Evolutionary conservation across 30 jellyfish, hydroid and myxozoan species (phyloP).

Genomic region (Catostylus mosaicus): DNA sequence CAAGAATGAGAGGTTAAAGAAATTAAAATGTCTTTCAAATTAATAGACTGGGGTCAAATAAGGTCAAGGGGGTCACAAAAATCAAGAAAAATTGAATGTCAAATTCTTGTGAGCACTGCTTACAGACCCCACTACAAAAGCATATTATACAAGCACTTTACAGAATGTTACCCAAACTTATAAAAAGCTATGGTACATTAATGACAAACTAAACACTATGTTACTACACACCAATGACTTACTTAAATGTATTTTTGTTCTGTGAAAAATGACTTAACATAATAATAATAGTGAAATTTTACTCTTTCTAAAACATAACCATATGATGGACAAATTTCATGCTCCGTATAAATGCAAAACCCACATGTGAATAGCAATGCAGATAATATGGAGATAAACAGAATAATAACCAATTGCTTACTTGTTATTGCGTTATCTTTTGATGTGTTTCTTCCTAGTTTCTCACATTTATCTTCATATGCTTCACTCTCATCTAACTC

Average conservation of each 20-base stretch:
- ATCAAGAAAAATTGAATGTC: no score
- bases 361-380: constrained; percentile 59
- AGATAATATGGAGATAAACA: constrained; percentile 38
- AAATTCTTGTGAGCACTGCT: no score
- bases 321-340: constrained; percentile 60
- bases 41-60: no score
- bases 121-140: no score
- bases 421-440: background rate
- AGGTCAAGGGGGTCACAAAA: no score
- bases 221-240: background rate
- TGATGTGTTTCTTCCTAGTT: background rate
- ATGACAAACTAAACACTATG: background rate
- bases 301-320: constrained; percentile 49
- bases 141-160: no score
- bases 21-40: no score
- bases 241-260: constrained; percentile 14
- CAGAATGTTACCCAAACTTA: no score
- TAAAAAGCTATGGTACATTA: background rate
- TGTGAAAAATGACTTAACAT: constrained; percentile 56
- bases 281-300: constrained; percentile 50
- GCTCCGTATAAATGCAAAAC: constrained; percentile 61
- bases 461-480: background rate
- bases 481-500: background rate
- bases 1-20: no score
- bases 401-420: constrained; percentile 30